These are phyloP conservation scores for Xiphias gladius DNA, from an alignment of 2,113 vertebrate genomes.

Conservation along the genomic window DNA sequence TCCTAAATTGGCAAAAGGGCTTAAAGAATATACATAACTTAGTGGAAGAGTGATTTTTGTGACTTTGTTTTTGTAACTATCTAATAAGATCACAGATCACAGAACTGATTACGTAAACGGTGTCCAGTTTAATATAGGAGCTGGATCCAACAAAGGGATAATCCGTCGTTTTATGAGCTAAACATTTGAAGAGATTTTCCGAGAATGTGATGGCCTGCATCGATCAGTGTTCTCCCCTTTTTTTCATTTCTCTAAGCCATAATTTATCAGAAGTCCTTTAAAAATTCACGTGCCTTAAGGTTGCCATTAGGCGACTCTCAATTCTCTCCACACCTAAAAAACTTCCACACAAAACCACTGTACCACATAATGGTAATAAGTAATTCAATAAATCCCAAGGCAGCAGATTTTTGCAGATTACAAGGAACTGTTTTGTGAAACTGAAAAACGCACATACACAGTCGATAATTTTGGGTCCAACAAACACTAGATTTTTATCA, in stretches of 20 bases:
- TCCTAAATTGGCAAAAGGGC: not conserved
- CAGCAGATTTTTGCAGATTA: not conserved
- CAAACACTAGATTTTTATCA: not conserved
- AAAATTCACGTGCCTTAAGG: constrained; percentile 8
- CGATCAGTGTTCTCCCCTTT: constrained; percentile 16
- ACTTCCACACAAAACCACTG: not conserved
- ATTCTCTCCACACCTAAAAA: not conserved
- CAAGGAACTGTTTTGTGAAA: not conserved
- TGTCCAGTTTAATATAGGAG: not conserved
- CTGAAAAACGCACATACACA: not conserved
- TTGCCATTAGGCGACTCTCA: not conserved
- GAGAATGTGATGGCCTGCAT: constrained; percentile 3
- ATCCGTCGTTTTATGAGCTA: constrained; percentile 20
- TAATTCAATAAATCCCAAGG: not conserved
- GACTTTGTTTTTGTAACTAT: too few species aligned
- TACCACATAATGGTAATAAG: not conserved
- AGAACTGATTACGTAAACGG: constrained; percentile 1
- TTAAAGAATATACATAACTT: not conserved
- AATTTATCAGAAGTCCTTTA: constrained; percentile 23
- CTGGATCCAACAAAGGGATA: not conserved
- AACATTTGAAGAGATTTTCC: constrained; percentile 7
- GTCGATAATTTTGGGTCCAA: not conserved
- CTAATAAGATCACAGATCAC: too few species aligned
- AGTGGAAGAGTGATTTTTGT: too few species aligned
- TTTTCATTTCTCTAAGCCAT: constrained; percentile 14